phyloP scores from a whole-genome alignment of 2,113 vertebrate genomes.

The Elephas maximus region DNA sequence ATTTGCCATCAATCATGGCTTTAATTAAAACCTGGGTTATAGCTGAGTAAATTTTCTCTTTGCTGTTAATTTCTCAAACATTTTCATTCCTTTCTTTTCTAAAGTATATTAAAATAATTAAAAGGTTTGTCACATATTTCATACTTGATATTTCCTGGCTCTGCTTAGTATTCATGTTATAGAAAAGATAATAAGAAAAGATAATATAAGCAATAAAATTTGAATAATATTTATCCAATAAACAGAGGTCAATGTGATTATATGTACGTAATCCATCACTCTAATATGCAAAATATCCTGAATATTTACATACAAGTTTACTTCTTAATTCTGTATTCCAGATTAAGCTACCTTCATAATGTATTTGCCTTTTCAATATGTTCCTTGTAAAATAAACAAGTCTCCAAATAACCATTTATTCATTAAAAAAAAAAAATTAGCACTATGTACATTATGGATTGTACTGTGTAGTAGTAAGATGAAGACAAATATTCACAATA shows the following conservation, averaged over 20 bases:
- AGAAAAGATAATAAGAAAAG: not conserved
- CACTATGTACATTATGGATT: not conserved
- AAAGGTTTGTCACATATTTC: constrained; percentile 21
- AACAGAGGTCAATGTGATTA: not conserved
- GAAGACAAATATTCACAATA: constrained; percentile 2
- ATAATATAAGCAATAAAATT: constrained; percentile 18
- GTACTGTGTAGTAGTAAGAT: not conserved
- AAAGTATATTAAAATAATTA: constrained; percentile 21
- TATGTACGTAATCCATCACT: not conserved
- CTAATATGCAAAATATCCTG: constrained; percentile 23
- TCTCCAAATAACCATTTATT: not conserved
- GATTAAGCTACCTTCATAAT: not conserved
- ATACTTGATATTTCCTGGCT: constrained; percentile 65
- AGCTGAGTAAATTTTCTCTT: constrained; percentile 70
- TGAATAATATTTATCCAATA: not conserved
- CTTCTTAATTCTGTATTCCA: constrained; percentile 8
- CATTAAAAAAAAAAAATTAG: not conserved
- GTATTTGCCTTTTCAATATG: not conserved
- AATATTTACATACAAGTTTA: not conserved
- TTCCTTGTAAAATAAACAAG: not conserved
- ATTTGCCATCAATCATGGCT: constrained; percentile 80
- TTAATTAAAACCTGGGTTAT: constrained; percentile 85
- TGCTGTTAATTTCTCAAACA: constrained; percentile 75
- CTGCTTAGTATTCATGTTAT: constrained; percentile 60
- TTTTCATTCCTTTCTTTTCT: constrained; percentile 54